Percentiles rank a stretch among this genome's conserved stretches.
phyloP scores from a whole-genome alignment of 2,888 invertebrate species.

The Callinectes sapidus region DNA sequence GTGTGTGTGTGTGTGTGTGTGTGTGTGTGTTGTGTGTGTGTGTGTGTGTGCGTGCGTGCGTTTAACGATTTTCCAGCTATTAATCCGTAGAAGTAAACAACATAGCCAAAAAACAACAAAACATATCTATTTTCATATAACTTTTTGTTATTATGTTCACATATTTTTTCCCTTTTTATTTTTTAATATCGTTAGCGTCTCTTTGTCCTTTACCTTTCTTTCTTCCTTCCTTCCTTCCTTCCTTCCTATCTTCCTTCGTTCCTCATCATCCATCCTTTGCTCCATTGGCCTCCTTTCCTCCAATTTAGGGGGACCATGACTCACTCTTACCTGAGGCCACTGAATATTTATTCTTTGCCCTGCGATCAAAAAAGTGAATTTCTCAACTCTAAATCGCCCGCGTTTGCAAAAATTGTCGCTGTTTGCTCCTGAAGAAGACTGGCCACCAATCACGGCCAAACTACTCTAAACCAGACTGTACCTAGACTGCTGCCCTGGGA shows the following conservation, averaged over 20 bases:
- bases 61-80: neutral
- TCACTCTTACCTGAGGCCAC: neutral
- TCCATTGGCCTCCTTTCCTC: neutral
- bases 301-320: neutral
- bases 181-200: neutral
- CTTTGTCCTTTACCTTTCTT: neutral
- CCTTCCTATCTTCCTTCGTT: neutral
- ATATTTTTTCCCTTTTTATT: no score
- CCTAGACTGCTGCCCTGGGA: neutral
- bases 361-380: neutral
- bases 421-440: neutral
- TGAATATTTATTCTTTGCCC: neutral
- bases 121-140: neutral
- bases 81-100: neutral
- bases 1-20: constrained; percentile 25
- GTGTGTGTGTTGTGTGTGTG: constrained; percentile 21
- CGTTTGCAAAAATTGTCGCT: neutral
- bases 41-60: constrained; percentile 13
- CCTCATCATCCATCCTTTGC: neutral
- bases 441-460: neutral
- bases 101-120: neutral
- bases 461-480: neutral
- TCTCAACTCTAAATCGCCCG: neutral
- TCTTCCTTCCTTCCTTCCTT: neutral
- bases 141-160: no score